These are phyloP conservation scores for Ceramica pisi DNA, from an alignment of 2,888 invertebrate genomes.

Conservation along the genomic window DNA sequence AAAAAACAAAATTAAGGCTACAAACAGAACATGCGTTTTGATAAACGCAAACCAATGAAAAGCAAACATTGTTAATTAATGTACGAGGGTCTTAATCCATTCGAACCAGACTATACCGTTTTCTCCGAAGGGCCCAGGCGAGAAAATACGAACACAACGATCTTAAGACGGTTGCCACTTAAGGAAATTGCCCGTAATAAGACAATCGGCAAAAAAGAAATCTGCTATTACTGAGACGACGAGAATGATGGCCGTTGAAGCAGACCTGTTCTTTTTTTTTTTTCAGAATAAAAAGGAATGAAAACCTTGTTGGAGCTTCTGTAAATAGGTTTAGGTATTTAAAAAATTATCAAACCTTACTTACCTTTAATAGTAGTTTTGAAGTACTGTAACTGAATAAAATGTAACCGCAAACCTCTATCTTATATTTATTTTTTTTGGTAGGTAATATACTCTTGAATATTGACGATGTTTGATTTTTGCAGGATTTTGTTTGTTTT, in stretches of 20 bases:
- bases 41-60: slow-evolving; percentile 51
- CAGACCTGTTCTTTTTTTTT: slow-evolving; percentile 48
- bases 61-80: slow-evolving; percentile 62
- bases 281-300: slow-evolving; percentile 20
- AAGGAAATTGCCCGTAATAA: slow-evolving; percentile 75
- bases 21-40: slow-evolving; percentile 42
- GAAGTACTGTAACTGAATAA: neutral
- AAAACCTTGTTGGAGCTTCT: neutral
- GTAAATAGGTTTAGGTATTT: neutral
- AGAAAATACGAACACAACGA: slow-evolving; percentile 64
- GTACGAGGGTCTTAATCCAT: slow-evolving; percentile 59
- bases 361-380: neutral
- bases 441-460: no score
- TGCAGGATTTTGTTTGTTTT: no score
- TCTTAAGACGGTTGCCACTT: slow-evolving; percentile 69
- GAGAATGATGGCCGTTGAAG: slow-evolving; percentile 64
- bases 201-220: slow-evolving; percentile 74
- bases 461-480: no score
- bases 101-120: slow-evolving; percentile 59
- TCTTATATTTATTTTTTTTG: no score
- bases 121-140: slow-evolving; percentile 49
- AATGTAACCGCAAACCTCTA: neutral
- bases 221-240: slow-evolving; percentile 64
- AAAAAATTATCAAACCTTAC: neutral
- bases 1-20: neutral